phyloP scores from a whole-genome alignment of 1,140 invertebrate genomes.

The Ruditapes philippinarum region DNA sequence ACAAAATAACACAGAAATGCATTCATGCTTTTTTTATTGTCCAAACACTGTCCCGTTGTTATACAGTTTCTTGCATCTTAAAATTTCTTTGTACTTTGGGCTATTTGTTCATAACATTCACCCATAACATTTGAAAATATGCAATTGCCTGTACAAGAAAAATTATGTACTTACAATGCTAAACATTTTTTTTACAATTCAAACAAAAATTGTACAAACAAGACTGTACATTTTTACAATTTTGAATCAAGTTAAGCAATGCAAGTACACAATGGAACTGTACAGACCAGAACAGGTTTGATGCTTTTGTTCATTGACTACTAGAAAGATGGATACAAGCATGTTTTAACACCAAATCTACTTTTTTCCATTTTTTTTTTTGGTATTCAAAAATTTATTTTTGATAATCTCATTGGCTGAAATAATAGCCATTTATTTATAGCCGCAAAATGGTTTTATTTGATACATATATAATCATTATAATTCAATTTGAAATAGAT shows the following conservation, averaged over 20 bases:
- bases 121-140: not conserved
- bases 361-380: not conserved
- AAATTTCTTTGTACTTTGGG: not conserved
- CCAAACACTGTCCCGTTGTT: constrained; percentile 18
- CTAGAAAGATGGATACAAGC: constrained; percentile 37
- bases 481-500: not conserved
- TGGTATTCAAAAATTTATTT: not conserved
- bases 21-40: constrained; percentile 39
- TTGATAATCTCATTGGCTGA: not conserved
- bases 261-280: not conserved
- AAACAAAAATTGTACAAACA: not conserved
- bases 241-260: not conserved
- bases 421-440: not conserved
- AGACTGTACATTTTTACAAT: not conserved
- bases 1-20: not conserved
- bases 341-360: constrained; percentile 48
- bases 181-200: no score
- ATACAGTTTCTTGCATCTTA: not conserved
- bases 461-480: not conserved
- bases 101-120: not conserved
- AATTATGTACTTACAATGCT: not conserved
- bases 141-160: not conserved
- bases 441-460: constrained; percentile 6
- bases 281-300: constrained; percentile 16
- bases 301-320: constrained; percentile 39